phyloP scores from a whole-genome alignment of 1,140 invertebrate species.

The Parapsyche elsis region DNA sequence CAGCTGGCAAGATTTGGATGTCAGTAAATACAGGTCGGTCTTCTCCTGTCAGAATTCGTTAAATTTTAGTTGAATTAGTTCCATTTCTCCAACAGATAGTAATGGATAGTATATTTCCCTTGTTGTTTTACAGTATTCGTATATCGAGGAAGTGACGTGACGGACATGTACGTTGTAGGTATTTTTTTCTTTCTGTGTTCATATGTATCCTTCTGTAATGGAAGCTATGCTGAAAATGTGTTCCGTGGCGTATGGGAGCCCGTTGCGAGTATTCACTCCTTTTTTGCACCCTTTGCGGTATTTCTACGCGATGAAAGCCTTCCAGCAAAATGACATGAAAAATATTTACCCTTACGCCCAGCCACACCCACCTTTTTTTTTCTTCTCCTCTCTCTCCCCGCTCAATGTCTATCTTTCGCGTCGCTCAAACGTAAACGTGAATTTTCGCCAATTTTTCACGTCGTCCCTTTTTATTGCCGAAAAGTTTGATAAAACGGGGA shows the following conservation, averaged over 20 bases:
- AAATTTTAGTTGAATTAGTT: too few species aligned
- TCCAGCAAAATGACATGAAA: constrained; percentile 16
- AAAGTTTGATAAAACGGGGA: constrained; percentile 6
- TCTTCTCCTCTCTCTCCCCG: neutral
- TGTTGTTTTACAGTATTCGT: too few species aligned
- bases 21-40: too few species aligned
- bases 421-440: neutral
- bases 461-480: constrained; percentile 14
- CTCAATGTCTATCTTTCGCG: constrained; percentile 8
- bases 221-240: neutral
- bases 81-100: too few species aligned
- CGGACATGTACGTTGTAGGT: too few species aligned
- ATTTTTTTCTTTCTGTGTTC: too few species aligned
- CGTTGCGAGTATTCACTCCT: neutral
- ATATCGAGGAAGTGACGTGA: too few species aligned
- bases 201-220: too few species aligned
- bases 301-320: neutral
- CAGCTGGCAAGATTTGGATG: too few species aligned
- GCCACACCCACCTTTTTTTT: neutral
- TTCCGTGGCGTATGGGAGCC: neutral
- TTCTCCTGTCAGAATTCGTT: too few species aligned
- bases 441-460: constrained; percentile 16
- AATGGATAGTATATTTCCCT: too few species aligned
- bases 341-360: constrained; percentile 13
- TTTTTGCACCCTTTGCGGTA: neutral